Percentiles rank a stretch among this genome's conserved stretches.
phyloP scores from a whole-genome alignment of 2,888 invertebrate species.

The Drosophila parthenogenetica region DNA sequence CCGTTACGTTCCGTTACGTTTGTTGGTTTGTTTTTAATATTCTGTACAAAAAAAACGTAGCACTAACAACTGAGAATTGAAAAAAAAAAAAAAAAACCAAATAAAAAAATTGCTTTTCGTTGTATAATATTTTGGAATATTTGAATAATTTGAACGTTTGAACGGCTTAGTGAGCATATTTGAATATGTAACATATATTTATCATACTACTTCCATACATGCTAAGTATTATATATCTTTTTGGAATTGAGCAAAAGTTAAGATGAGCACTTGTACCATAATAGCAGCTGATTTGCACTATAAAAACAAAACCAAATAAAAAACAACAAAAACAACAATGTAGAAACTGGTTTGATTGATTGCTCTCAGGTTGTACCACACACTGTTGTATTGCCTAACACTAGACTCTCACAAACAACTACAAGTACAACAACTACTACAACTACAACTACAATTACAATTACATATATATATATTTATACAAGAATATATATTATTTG shows the following conservation, averaged over 20 bases:
- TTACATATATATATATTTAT: constrained; percentile 12
- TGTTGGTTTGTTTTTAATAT: constrained; percentile 53
- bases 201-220: constrained; percentile 45
- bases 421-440: constrained; percentile 9
- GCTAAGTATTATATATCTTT: constrained; percentile 34
- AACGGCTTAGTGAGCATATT: constrained; percentile 68
- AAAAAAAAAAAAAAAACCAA: constrained; percentile 24
- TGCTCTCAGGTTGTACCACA: constrained; percentile 75
- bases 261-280: constrained; percentile 79
- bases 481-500: constrained; percentile 8
- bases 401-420: constrained; percentile 57
- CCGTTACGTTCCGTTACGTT: constrained; percentile 40
- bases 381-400: constrained; percentile 74
- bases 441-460: constrained; percentile 16
- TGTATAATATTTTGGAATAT: constrained; percentile 65
- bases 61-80: constrained; percentile 65
- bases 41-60: constrained; percentile 70
- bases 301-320: constrained; percentile 23
- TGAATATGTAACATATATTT: constrained; percentile 49
- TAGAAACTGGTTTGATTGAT: constrained; percentile 70
- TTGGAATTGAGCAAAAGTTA: constrained; percentile 67
- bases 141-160: constrained; percentile 62
- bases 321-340: constrained; percentile 46
- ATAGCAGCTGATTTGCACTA: constrained; percentile 75
- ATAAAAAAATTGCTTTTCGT: constrained; percentile 57